These are phyloP conservation scores for Branchinecta sandiegonensis DNA, from an alignment of 2,888 invertebrate species.

Conservation along the genomic window DNA sequence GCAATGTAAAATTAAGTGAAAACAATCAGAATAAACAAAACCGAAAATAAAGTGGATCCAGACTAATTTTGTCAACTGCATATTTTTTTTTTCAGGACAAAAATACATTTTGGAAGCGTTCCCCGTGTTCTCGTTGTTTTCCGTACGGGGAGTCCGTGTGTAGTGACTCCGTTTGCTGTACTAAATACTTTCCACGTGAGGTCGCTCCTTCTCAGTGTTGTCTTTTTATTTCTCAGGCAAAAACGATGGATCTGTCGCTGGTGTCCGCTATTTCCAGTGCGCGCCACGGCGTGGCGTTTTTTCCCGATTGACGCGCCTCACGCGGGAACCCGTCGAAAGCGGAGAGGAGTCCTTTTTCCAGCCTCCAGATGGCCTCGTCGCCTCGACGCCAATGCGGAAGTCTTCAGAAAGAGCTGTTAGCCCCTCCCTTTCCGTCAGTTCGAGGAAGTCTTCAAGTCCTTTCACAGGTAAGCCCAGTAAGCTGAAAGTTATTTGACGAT, in stretches of 20 bases:
- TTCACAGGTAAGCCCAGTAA: constrained; percentile 29
- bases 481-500: constrained; percentile 20
- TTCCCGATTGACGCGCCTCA: constrained; percentile 67
- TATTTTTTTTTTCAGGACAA: too few relatives aligned
- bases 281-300: constrained; percentile 85
- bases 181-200: neutral
- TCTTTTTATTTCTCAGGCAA: constrained; percentile 48
- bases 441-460: constrained; percentile 24
- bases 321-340: constrained; percentile 46
- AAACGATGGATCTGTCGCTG: constrained; percentile 89
- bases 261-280: constrained; percentile 84
- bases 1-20: too few relatives aligned
- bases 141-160: too few relatives aligned
- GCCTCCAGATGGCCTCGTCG: constrained; percentile 34
- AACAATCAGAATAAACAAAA: too few relatives aligned
- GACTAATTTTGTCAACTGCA: too few relatives aligned
- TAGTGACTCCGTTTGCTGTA: too few relatives aligned
- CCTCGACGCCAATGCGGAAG: constrained; percentile 25
- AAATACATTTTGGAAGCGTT: too few relatives aligned
- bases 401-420: constrained; percentile 25
- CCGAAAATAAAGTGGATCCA: too few relatives aligned
- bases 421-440: constrained; percentile 22
- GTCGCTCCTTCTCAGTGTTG: too few relatives aligned
- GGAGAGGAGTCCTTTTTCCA: constrained; percentile 19
- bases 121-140: too few relatives aligned